A percentile compares a stretch with the other conserved stretches of the same genome.
These are phyloP conservation scores for Thera britannica DNA, from an alignment of 2,888 invertebrate genomes.

Conservation along the genomic window DNA sequence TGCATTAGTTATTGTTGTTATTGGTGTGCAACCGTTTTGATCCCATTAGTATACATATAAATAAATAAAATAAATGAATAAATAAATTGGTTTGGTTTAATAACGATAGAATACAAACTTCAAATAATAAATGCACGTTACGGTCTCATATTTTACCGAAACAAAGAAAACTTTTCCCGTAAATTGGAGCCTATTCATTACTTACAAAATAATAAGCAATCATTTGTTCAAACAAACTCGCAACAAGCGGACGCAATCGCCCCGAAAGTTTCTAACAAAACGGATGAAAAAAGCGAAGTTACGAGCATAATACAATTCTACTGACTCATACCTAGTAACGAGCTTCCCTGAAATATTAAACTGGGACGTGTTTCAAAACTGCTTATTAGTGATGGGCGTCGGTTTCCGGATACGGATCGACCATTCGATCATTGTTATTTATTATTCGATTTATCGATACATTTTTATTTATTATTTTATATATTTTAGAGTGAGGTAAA, in stretches of 20 bases:
- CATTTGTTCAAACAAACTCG: constrained; percentile 28
- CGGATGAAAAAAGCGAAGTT: constrained; percentile 38
- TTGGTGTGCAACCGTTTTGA: no score
- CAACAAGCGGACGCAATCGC: constrained; percentile 33
- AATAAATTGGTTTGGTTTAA: no score
- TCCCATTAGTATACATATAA: no score
- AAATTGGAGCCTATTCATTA: neutral
- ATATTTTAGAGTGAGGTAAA: no score
- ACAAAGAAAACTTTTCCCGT: neutral
- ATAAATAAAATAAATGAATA: no score
- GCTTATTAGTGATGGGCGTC: constrained; percentile 14
- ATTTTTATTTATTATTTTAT: no score
- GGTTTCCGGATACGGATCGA: neutral
- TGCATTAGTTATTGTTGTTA: no score
- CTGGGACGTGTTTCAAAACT: constrained; percentile 13
- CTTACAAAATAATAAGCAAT: constrained; percentile 21
- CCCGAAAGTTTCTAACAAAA: constrained; percentile 37
- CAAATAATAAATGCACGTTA: no score
- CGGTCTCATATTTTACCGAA: neutral
- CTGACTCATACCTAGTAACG: constrained; percentile 5
- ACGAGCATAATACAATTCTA: constrained; percentile 24
- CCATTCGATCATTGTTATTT: no score
- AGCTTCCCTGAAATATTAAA: constrained; percentile 29
- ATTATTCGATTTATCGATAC: no score
- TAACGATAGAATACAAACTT: no score